Evolutionary conservation across 92 coral and sea anemone species (phyloP).

Genomic region (Siderastrea radians): DNA sequence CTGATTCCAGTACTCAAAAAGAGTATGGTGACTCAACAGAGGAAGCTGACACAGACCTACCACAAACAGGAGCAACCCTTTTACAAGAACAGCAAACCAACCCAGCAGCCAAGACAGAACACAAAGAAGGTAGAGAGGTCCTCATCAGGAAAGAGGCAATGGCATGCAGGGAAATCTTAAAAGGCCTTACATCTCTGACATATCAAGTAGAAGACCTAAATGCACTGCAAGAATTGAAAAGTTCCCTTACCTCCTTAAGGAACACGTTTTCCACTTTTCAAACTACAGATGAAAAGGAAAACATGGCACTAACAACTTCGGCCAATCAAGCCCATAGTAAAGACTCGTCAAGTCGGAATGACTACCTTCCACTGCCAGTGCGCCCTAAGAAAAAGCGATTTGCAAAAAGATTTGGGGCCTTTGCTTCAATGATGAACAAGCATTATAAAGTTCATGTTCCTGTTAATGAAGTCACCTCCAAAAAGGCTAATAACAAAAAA

Average conservation of each 20-base stretch:
- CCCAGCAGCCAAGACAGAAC: too few species aligned
- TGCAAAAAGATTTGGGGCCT: slow-evolving; percentile 42
- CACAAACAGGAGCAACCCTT: too few species aligned
- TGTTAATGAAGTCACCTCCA: slow-evolving; percentile 6
- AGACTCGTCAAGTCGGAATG: slow-evolving; percentile 3
- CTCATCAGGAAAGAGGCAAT: slow-evolving; percentile 28
- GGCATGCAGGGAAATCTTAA: slow-evolving; percentile 49
- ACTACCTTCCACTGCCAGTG: slow-evolving; percentile 55
- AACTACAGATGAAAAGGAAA: slow-evolving; percentile 57
- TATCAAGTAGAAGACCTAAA: slow-evolving; percentile 28
- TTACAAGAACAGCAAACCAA: too few species aligned
- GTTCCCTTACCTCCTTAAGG: slow-evolving; percentile 16
- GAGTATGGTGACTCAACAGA: neutral
- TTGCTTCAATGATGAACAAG: slow-evolving; percentile 61
- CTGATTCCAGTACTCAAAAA: neutral
- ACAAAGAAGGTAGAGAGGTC: too few species aligned
- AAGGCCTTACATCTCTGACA: slow-evolving; percentile 42
- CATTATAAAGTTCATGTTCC: slow-evolving; percentile 25
- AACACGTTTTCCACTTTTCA: slow-evolving; percentile 48
- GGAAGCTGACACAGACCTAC: neutral
- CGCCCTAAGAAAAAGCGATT: slow-evolving; percentile 52
- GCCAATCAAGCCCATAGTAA: slow-evolving; percentile 9
- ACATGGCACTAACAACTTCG: neutral
- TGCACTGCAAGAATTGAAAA: slow-evolving; percentile 51
- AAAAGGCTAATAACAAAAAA: neutral